Conservation (phyloP, 2,797 vertebrate species). For the Acipenser transmontanus region DNA sequence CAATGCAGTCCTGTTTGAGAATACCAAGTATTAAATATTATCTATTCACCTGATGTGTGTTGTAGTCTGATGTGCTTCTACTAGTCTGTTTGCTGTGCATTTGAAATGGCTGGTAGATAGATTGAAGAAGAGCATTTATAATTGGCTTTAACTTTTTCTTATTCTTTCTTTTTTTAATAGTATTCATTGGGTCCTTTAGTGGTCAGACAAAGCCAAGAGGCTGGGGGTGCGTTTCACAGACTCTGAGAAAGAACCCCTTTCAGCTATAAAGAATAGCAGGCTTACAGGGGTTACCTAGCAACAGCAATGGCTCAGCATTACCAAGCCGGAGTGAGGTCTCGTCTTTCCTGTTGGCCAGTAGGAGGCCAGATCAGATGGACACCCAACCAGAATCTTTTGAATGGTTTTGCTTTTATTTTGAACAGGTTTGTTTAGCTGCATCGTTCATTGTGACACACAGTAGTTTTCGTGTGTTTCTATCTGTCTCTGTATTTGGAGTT, state of each 20-base stretch:
- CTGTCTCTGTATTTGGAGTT: no score
- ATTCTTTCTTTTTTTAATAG: neutral
- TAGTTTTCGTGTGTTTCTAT: no score
- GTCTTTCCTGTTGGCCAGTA: neutral
- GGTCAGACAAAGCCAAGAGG: neutral
- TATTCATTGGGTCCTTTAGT: neutral
- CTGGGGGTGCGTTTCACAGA: conserved; percentile 5
- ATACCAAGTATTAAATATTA: no score
- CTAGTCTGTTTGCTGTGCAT: no score
- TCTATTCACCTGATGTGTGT: no score
- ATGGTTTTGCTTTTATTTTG: neutral
- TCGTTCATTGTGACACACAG: no score
- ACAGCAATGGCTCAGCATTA: conserved; percentile 10
- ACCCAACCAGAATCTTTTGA: neutral
- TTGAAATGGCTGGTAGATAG: no score
- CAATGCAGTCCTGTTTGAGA: no score
- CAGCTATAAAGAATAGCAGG: conserved; percentile 5
- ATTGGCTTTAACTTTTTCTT: neutral
- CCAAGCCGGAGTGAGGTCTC: neutral
- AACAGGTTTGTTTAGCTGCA: no score
- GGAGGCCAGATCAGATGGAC: neutral
- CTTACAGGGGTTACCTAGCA: conserved; percentile 13
- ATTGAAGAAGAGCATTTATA: no score
- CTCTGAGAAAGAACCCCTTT: conserved; percentile 8
- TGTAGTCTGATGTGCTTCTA: no score